These are phyloP conservation scores for Brevimyrus niger DNA, from an alignment of 2,113 vertebrate species.

Conservation along the genomic window DNA sequence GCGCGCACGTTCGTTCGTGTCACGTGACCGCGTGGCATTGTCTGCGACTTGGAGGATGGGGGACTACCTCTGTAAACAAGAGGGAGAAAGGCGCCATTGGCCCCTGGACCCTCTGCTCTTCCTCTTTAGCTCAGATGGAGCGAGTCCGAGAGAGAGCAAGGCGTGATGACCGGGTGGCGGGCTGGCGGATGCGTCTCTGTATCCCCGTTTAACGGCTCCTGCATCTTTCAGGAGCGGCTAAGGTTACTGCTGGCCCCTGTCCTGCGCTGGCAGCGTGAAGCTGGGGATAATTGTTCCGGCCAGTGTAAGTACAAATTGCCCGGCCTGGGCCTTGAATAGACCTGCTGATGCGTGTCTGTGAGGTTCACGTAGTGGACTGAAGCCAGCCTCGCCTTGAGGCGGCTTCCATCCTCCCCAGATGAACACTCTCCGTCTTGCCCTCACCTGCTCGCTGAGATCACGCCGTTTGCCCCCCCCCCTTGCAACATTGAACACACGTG, in stretches of 20 bases:
- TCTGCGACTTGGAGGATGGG: background rate
- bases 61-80: too few species aligned
- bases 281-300: slow-evolving; percentile 53
- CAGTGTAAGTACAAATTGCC: slow-evolving; percentile 66
- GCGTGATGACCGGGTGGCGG: slow-evolving; percentile 36
- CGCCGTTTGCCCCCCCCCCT: background rate
- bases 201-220: slow-evolving; percentile 62
- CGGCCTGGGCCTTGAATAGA: slow-evolving; percentile 43
- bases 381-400: slow-evolving; percentile 5
- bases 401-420: slow-evolving; percentile 6
- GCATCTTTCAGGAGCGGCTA: slow-evolving; percentile 59
- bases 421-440: background rate
- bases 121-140: background rate
- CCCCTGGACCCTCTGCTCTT: background rate
- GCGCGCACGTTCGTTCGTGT: background rate
- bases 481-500: background rate
- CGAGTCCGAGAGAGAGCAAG: background rate
- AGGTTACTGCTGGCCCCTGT: slow-evolving; percentile 54
- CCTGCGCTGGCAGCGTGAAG: slow-evolving; percentile 46
- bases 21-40: background rate
- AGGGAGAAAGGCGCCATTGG: background rate
- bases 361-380: slow-evolving; percentile 24
- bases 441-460: background rate
- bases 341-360: slow-evolving; percentile 45
- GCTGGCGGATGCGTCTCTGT: slow-evolving; percentile 42